Conservation (phyloP, 1,140 invertebrate genomes). For the Sycobia sp. region DNA sequence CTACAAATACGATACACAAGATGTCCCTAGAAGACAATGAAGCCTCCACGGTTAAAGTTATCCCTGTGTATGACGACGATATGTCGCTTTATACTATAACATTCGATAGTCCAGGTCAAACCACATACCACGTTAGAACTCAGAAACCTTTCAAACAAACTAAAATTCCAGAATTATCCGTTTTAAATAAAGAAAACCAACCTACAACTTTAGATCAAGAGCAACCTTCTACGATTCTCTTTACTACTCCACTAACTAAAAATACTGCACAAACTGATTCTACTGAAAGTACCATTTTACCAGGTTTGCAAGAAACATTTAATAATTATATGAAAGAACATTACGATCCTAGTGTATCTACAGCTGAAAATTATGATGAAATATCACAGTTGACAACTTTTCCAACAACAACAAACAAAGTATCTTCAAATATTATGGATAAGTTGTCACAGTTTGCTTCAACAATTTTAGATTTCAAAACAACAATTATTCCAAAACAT, state of each 20-base stretch:
- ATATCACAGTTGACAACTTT: constrained; percentile 10
- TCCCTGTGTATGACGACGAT: constrained; percentile 32
- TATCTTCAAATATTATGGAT: not conserved
- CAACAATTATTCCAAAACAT: not conserved
- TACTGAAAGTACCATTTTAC: constrained; percentile 3
- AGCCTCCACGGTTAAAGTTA: constrained; percentile 31
- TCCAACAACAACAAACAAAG: not conserved
- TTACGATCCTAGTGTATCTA: constrained; percentile 23
- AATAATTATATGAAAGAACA: constrained; percentile 33
- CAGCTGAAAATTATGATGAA: constrained; percentile 10
- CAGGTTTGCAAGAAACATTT: constrained; percentile 18
- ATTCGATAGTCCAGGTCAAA: not conserved
- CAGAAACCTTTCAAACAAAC: not conserved
- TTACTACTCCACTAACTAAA: not conserved
- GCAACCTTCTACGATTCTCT: not conserved
- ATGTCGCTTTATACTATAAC: constrained; percentile 16
- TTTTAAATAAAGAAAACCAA: not conserved
- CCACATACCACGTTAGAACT: not conserved
- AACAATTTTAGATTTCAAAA: not conserved
- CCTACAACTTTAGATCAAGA: not conserved
- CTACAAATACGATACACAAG: not conserved
- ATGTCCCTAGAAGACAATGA: constrained; percentile 9
- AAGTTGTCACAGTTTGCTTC: not conserved
- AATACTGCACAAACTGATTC: not conserved
- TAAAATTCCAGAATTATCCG: not conserved